Base-by-base conservation (phyloP, 2,113 vertebrate genomes). In the Empidonax traillii region DNA sequence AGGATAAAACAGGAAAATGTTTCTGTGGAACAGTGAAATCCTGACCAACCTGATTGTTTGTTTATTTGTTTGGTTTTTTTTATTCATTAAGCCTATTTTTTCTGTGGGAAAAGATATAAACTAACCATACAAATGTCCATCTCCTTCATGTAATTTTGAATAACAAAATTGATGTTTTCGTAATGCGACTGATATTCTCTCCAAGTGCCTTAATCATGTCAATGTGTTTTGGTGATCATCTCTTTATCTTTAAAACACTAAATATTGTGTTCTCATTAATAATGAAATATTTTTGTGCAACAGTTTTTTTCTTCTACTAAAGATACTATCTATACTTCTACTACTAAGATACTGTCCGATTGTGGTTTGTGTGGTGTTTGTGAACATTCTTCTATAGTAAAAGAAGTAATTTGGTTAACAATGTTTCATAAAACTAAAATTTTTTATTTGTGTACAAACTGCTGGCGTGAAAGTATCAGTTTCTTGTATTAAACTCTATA, bases 401-500 rank as follows among this genome's bases (percentile, higher is more conserved):
- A 15, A 76, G 5, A 46, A 51, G 6, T 59, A 59, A 47, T 67
- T 39, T 75, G 19, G 15, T 51, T 74, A 22, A 55, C 63, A 44
- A 30, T 30, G 24, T 56, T 71, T 18, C 41, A 23, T 87, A 67
- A 59, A 93, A 51, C 4, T 71, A 4, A 12, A 11, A 22, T 33
- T 76, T 76, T 30, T 89, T 2, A 46, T 80, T 83, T 67, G 33
- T 91, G 8, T 94, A 59, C 46, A 76, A 87, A 51, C 39, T 94
- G 52, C 31, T 94, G 95, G 65, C 61, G 6, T 92, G 65, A 39
- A 93, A 90, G 5, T 94, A 37, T 77, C 39, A 62, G 28, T 97
- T 98, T 94, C 90, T 58, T 90, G 86, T 98, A 98, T 97, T 98
- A 98, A 98, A 98, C 96, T 98, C 88, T 98, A 35, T 96, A 90